Evolutionary conservation across 2,113 vertebrate genomes (phyloP).

Genomic region (Oreotragus oreotragus): DNA sequence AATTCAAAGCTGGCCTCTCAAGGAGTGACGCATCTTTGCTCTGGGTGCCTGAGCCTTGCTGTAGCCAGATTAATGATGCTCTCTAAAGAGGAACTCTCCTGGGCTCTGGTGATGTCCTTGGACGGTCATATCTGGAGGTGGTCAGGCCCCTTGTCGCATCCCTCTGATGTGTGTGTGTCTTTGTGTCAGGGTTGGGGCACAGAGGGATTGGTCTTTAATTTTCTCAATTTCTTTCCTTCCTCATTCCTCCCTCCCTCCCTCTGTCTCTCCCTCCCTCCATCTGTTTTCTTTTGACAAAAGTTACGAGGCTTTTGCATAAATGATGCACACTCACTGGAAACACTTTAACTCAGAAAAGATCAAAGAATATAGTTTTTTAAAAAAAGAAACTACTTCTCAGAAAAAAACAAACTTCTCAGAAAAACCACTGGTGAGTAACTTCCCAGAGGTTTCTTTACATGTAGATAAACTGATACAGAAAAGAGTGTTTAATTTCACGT

Average conservation of each 20-base stretch:
- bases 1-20: constrained; percentile 17
- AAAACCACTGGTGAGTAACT: background rate
- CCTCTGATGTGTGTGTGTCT: background rate
- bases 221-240: background rate
- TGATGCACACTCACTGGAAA: background rate
- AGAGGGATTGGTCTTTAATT: background rate
- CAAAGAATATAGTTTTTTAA: background rate
- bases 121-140: background rate
- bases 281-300: background rate
- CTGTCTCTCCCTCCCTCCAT: background rate
- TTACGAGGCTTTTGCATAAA: background rate
- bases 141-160: background rate
- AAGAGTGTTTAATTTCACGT: background rate
- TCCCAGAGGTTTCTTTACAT: background rate
- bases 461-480: background rate
- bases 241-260: background rate
- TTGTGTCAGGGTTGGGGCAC: background rate
- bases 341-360: background rate
- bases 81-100: background rate
- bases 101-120: background rate
- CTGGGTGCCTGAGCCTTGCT: background rate
- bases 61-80: background rate
- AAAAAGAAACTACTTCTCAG: no score
- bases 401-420: background rate
- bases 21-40: background rate